Percentiles rank a stretch among this genome's conserved stretches.
These are phyloP conservation scores for Clepsis dumicolana DNA, from an alignment of 2,888 invertebrate species.

Conservation along the genomic window DNA sequence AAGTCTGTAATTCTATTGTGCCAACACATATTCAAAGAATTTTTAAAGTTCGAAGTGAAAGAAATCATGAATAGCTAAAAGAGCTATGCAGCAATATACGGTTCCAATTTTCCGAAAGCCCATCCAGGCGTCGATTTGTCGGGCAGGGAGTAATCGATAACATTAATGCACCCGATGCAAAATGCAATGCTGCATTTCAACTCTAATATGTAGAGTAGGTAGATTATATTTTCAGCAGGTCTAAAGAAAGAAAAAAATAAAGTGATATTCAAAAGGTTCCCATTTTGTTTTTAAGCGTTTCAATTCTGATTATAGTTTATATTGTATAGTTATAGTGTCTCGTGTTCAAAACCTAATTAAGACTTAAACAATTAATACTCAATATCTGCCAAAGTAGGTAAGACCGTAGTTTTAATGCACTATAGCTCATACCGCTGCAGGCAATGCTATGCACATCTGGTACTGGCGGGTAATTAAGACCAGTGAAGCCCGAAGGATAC, in stretches of 20 bases:
- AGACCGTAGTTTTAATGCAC: conserved; percentile 28
- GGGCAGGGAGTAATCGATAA: conserved; percentile 25
- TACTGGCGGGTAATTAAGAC: conserved; percentile 8
- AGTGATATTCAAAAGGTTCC: conserved; percentile 7
- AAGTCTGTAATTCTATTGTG: conserved; percentile 1
- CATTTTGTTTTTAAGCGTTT: background rate
- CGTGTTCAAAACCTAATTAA: conserved; percentile 39
- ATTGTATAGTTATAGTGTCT: conserved; percentile 17
- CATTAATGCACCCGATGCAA: conserved; percentile 28
- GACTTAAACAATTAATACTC: conserved; percentile 16
- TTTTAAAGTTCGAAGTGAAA: background rate
- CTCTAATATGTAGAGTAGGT: background rate
- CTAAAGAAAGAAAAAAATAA: conserved; percentile 1
- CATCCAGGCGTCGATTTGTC: conserved; percentile 18
- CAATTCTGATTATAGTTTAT: conserved; percentile 4
- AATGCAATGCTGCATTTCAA: background rate
- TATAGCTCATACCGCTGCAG: conserved; percentile 3
- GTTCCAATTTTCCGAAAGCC: conserved; percentile 6
- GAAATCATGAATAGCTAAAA: conserved; percentile 3
- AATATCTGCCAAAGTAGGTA: conserved; percentile 21
- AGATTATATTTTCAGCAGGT: conserved; percentile 9
- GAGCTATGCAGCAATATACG: conserved; percentile 20
- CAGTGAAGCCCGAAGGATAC: background rate
- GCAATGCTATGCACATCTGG: conserved; percentile 6
- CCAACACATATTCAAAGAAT: background rate